Evolutionary conservation across 64 coral and sea anemone genomes (phyloP).

Genomic region (Porites australiensis): DNA sequence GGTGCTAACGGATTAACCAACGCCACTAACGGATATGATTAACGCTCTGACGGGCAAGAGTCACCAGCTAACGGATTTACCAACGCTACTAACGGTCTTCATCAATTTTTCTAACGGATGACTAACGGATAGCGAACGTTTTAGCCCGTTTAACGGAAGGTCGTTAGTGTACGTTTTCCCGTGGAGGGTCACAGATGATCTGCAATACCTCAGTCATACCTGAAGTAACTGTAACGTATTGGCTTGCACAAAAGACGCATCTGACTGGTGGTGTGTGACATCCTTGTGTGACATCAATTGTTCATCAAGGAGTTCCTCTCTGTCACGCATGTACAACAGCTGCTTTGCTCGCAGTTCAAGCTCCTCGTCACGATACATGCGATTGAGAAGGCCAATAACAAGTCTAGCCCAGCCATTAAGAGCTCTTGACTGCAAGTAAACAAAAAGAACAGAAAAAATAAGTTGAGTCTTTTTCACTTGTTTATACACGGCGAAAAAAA

Average conservation of each 20-base stretch:
- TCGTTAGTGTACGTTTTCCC: too few species aligned
- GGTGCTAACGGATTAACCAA: too few species aligned
- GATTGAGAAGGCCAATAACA: slow-evolving; percentile 66
- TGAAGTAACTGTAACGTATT: slow-evolving; percentile 64
- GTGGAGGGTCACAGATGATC: neutral
- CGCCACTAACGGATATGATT: too few species aligned
- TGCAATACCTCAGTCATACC: neutral
- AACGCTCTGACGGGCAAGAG: too few species aligned
- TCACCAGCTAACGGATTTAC: too few species aligned
- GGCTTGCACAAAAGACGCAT: slow-evolving; percentile 37
- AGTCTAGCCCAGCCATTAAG: slow-evolving; percentile 75
- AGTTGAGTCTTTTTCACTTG: too few species aligned
- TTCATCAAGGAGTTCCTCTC: slow-evolving; percentile 75
- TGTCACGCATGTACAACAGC: slow-evolving; percentile 73
- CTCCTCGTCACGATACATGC: slow-evolving; percentile 64
- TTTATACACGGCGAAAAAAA: too few species aligned
- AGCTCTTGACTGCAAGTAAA: slow-evolving; percentile 24
- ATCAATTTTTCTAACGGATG: too few species aligned
- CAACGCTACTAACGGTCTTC: too few species aligned
- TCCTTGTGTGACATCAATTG: slow-evolving; percentile 51
- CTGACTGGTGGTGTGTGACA: slow-evolving; percentile 48
- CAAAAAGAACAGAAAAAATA: too few species aligned
- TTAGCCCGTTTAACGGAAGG: too few species aligned
- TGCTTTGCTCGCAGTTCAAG: slow-evolving; percentile 62
- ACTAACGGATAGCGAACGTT: too few species aligned